A percentile compares a stretch with the other conserved stretches of the same genome.
Conservation (phyloP, 1,140 invertebrate genomes). For the Zaprionus nigranus region DNA sequence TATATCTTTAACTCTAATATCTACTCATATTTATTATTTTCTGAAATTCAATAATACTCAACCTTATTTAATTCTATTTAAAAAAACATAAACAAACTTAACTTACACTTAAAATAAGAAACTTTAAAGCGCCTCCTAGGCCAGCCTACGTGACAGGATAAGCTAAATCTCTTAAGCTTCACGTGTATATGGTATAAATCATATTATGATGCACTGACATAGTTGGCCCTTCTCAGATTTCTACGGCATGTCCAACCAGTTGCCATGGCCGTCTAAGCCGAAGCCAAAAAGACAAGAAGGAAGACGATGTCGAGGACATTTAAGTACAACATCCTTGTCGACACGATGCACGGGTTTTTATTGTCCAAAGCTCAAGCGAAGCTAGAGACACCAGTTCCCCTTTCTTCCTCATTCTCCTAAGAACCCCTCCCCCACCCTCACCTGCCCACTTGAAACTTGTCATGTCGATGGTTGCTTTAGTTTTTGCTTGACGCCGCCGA, state of each 20-base stretch:
- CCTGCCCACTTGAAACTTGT: conserved; percentile 28
- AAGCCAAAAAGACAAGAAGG: not conserved
- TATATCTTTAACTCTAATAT: too few species aligned
- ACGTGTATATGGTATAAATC: not conserved
- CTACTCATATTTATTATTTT: too few species aligned
- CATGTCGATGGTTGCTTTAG: conserved; percentile 36
- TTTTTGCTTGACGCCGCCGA: conserved; percentile 21
- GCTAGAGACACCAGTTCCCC: not conserved
- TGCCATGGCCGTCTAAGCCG: conserved; percentile 27
- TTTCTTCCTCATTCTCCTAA: not conserved
- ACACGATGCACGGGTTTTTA: conserved; percentile 70
- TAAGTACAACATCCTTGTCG: conserved; percentile 51
- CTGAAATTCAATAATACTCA: not conserved
- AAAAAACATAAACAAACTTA: not conserved
- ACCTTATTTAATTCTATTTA: not conserved
- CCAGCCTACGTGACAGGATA: not conserved
- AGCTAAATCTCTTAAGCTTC: not conserved
- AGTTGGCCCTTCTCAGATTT: conserved; percentile 2
- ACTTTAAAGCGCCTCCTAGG: not conserved
- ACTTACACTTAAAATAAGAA: not conserved
- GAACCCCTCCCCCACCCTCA: not conserved
- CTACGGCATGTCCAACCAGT: conserved; percentile 21
- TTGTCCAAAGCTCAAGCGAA: conserved; percentile 59
- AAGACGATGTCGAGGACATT: conserved; percentile 33
- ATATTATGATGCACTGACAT: not conserved